Evolutionary conservation across 2,113 vertebrate species (phyloP), one percentile per base, ranked within the genome.

Genomic region (Equus quagga): DNA sequence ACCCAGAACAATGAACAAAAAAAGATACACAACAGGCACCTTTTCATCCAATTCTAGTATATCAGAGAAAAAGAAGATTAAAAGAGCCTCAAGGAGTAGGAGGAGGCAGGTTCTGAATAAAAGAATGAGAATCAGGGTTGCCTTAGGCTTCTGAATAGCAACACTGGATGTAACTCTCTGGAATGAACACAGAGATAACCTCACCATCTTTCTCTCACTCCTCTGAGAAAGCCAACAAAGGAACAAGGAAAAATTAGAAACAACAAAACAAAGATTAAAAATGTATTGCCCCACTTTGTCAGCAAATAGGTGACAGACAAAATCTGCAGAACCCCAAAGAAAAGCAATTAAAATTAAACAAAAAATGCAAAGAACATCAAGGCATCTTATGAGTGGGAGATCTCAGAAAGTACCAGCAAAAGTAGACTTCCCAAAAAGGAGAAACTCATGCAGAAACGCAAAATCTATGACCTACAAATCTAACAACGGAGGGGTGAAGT

Each of bases 321-420:
- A 88, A 54, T 69, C 26, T 33, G 23, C 54, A 78, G 7, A 51
- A 69, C 73, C 54, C n/a, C 28, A 95, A 84, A 82, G 28, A 88
- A 89, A 89, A 60, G 14, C 46, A 84, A 94, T 70, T 88, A 75
- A 86, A 82, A 88, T 87, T 56, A 51, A 85, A 60, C 33, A 88
- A 36, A 83, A 84, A 90, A 78, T 26, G 2, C 23, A n/a, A 75
- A 75, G 17, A 81, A 33, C 26, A 5, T 82, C 41, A 54, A 70
- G 8, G 15, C 5, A 28, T 21, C 14, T 67, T 12, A 44, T n/a
- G 12, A 51, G 44, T 70, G 44, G 93, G 33, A 70, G 21, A 69
- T 49, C 21, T 82, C 72, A 58, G 44, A 67, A n/a, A 72, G 26
- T 58, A 73, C 15, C 33, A 72, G n/a, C 51, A 72, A 85, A 92